These are phyloP conservation scores for Belgica antarctica DNA, from an alignment of 2,888 invertebrate genomes.

Conservation along the genomic window DNA sequence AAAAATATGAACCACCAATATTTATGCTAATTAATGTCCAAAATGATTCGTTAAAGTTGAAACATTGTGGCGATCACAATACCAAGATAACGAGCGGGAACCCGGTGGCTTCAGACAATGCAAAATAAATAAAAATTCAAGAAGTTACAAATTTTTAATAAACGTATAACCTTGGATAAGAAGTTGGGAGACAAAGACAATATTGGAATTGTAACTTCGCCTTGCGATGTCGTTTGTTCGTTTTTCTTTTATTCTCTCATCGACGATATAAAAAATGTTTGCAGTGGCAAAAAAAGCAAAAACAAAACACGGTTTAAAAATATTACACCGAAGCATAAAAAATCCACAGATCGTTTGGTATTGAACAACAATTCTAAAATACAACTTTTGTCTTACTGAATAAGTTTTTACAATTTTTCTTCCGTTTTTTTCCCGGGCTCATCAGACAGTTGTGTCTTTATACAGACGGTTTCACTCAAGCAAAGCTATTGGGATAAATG, in stretches of 20 bases:
- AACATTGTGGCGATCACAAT: slow-evolving; percentile 33
- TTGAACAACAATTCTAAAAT: slow-evolving; percentile 5
- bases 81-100: slow-evolving; percentile 9
- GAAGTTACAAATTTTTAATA: slow-evolving; percentile 44
- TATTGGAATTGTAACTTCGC: not conserved
- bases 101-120: slow-evolving; percentile 37
- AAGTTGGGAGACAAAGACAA: not conserved
- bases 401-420: slow-evolving; percentile 12
- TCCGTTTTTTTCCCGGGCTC: too few relatives aligned
- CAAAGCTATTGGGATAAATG: too few relatives aligned
- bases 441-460: too few relatives aligned
- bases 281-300: not conserved
- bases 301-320: not conserved
- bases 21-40: slow-evolving; percentile 42
- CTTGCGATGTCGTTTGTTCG: too few relatives aligned
- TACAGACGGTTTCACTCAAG: too few relatives aligned
- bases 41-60: slow-evolving; percentile 42
- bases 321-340: slow-evolving; percentile 1
- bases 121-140: slow-evolving; percentile 43
- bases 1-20: slow-evolving; percentile 32
- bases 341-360: slow-evolving; percentile 21
- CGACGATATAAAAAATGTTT: slow-evolving; percentile 4
- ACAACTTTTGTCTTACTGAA: not conserved
- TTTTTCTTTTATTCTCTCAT: not conserved
- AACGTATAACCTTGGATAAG: slow-evolving; percentile 17